Conservation (phyloP, 53 echinoderm and acorn worm genomes). For the Apostichopus leukothele region DNA sequence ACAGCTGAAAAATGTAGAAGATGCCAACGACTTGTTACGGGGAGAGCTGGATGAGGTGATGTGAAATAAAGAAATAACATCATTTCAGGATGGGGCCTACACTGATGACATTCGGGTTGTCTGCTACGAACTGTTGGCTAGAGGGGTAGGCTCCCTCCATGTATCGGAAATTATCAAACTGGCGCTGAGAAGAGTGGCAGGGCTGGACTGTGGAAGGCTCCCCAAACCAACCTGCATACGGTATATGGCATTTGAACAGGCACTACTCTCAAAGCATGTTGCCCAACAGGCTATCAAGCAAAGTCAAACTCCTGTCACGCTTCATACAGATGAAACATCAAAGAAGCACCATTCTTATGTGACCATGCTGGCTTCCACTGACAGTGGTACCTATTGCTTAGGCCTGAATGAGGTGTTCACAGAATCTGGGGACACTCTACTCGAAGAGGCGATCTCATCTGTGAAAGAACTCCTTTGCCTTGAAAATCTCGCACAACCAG, state of each 20-base stretch:
- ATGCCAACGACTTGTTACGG: slow-evolving; percentile 46
- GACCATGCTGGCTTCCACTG: slow-evolving; percentile 57
- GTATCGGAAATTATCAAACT: slow-evolving; percentile 63
- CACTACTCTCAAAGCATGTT: slow-evolving; percentile 53
- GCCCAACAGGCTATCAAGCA: slow-evolving; percentile 47
- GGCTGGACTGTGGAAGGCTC: slow-evolving; percentile 57
- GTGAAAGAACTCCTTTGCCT: slow-evolving; percentile 12
- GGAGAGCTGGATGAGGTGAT: slow-evolving; percentile 66
- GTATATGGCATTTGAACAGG: slow-evolving; percentile 69
- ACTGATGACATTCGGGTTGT: slow-evolving; percentile 56
- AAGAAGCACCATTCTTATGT: slow-evolving; percentile 65
- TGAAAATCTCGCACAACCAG: too few relatives aligned
- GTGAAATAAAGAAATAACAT: slow-evolving; percentile 49
- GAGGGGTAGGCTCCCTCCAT: slow-evolving; percentile 56
- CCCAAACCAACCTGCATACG: slow-evolving; percentile 63
- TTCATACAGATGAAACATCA: slow-evolving; percentile 61
- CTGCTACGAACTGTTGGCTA: slow-evolving; percentile 63
- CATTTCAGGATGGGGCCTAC: slow-evolving; percentile 58
- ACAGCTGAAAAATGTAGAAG: slow-evolving; percentile 31
- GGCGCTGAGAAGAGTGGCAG: slow-evolving; percentile 48
- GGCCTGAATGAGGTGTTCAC: slow-evolving; percentile 52
- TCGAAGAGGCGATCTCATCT: slow-evolving; percentile 54
- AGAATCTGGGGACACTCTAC: slow-evolving; percentile 41
- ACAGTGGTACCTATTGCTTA: slow-evolving; percentile 52
- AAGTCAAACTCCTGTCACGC: slow-evolving; percentile 43